Evolutionary conservation across 2,888 invertebrate species (phyloP).

Genomic region (Blastobasis adustella): DNA sequence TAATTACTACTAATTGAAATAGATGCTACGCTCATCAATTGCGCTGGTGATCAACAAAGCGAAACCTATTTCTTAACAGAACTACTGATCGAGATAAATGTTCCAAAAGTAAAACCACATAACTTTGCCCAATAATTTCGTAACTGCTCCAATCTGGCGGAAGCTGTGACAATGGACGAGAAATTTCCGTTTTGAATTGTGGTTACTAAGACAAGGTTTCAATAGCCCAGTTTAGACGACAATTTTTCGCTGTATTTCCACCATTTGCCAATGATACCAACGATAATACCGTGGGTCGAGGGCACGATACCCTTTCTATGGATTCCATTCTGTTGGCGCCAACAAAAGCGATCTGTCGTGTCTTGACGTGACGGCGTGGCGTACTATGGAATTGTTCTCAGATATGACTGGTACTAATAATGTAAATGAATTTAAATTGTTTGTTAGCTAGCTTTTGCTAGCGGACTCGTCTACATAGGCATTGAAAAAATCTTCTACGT

Average conservation of each 20-base stretch:
- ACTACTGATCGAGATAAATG: too few relatives aligned
- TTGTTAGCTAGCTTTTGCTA: too few relatives aligned
- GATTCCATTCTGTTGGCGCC: not conserved
- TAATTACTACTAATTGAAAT: too few relatives aligned
- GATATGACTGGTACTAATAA: too few relatives aligned
- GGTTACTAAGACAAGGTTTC: slow-evolving; percentile 1
- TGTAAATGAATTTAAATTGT: too few relatives aligned
- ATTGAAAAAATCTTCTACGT: too few relatives aligned
- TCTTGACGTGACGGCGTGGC: not conserved
- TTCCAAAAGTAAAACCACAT: too few relatives aligned
- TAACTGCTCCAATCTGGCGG: not conserved
- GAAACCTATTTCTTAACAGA: too few relatives aligned
- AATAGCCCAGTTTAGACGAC: not conserved
- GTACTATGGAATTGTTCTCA: not conserved
- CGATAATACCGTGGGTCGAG: slow-evolving; percentile 31
- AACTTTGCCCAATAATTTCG: too few relatives aligned
- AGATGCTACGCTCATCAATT: too few relatives aligned
- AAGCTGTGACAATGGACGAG: slow-evolving; percentile 1
- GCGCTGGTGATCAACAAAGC: too few relatives aligned
- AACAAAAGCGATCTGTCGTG: not conserved
- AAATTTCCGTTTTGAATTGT: not conserved
- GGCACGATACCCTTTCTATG: slow-evolving; percentile 29
- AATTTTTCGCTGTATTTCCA: slow-evolving; percentile 20
- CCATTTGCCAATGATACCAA: slow-evolving; percentile 16
- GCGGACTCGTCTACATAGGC: too few relatives aligned